These are phyloP conservation scores for Drosophila kepulauana DNA, from an alignment of 1,140 invertebrate genomes.

Conservation along the genomic window DNA sequence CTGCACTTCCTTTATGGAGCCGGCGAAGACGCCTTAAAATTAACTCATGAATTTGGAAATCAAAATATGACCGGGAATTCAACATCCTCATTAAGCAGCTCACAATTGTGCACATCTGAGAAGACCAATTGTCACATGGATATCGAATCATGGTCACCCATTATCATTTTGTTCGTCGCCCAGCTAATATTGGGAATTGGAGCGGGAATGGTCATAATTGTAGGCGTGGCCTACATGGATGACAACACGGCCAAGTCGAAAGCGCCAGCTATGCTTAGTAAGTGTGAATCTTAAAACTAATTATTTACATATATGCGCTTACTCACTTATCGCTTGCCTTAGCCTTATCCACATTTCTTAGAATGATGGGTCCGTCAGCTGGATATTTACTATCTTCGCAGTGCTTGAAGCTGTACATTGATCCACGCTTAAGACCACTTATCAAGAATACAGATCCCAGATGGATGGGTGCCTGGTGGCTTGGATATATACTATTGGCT, in stretches of 20 bases:
- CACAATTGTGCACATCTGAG: constrained; percentile 47
- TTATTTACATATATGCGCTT: not conserved
- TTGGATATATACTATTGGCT: constrained; percentile 91
- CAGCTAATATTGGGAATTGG: constrained; percentile 89
- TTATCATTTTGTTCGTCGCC: constrained; percentile 87
- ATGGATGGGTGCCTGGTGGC: constrained; percentile 93
- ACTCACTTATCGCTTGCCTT: constrained; percentile 15
- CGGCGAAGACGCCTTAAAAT: constrained; percentile 88
- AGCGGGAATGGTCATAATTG: constrained; percentile 87
- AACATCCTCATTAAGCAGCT: constrained; percentile 41
- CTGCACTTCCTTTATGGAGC: constrained; percentile 91
- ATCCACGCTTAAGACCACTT: constrained; percentile 88
- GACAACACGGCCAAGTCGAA: constrained; percentile 90
- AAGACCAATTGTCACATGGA: constrained; percentile 45
- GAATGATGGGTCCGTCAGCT: constrained; percentile 90
- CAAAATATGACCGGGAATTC: constrained; percentile 52
- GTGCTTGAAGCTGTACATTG: constrained; percentile 89
- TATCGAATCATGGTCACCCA: constrained; percentile 86
- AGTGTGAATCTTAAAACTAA: constrained; percentile 47
- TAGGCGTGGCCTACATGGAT: constrained; percentile 90
- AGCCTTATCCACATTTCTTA: constrained; percentile 89
- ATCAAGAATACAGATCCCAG: constrained; percentile 89
- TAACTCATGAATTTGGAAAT: constrained; percentile 88
- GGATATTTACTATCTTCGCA: constrained; percentile 90
- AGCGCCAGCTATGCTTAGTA: constrained; percentile 88